phyloP scores from a whole-genome alignment of 2,888 invertebrate species.

The Dromius quadrimaculatus region DNA sequence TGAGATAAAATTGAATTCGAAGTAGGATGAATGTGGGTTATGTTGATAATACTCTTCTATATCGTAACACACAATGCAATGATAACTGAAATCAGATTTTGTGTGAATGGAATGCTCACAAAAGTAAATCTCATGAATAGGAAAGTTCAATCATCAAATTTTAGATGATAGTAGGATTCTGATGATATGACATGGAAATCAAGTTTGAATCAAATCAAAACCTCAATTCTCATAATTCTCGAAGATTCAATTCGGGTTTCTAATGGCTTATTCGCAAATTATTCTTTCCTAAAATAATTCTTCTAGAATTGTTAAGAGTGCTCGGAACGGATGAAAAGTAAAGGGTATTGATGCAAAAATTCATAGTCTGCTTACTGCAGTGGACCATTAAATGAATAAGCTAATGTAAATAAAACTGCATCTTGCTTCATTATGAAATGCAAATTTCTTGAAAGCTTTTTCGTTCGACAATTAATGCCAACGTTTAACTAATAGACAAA shows the following conservation, averaged over 20 bases:
- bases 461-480: neutral
- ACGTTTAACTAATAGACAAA: too few species aligned
- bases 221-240: too few species aligned
- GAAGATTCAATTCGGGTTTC: too few species aligned
- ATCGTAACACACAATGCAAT: constrained; percentile 4
- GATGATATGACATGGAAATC: too few species aligned
- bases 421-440: constrained; percentile 3
- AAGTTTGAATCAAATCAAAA: too few species aligned
- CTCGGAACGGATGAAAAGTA: too few species aligned
- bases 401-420: constrained; percentile 2
- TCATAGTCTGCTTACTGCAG: neutral
- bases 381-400: neutral
- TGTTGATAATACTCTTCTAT: constrained; percentile 24
- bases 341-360: constrained; percentile 11
- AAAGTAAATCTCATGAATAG: constrained; percentile 1
- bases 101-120: neutral
- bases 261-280: too few species aligned
- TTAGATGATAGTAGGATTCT: too few species aligned
- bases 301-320: too few species aligned
- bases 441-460: neutral
- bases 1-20: constrained; percentile 28
- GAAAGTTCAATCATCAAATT: too few species aligned
- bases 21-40: constrained; percentile 1
- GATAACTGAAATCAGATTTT: constrained; percentile 10
- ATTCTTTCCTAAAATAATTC: too few species aligned